Base-by-base conservation (phyloP, 2,888 invertebrate genomes). In the Epirrita christyi region DNA sequence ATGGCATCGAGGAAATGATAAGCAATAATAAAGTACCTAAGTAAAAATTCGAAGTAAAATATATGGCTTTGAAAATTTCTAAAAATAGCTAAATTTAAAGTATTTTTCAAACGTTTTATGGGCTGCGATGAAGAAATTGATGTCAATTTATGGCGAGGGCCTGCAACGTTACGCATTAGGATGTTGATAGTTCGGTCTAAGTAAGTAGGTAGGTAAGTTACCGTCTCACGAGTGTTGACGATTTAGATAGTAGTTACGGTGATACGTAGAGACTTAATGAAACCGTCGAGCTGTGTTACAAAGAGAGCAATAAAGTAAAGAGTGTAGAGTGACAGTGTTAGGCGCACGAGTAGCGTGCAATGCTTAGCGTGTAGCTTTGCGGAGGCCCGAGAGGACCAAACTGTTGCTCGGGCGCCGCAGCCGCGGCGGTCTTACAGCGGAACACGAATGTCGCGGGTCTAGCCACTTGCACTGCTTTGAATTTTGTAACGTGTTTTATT, bases 201-300 rank as follows among this genome's bases (percentile, higher is more conserved):
- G 21, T 21, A 21, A 21, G 21, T 21, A 21, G 21, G 4, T n/a
- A 75, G 69, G 66, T 85, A 82, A 81, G 76, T 71, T 79, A 83
- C 76, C 64, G 83, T 78, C 80, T 78, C 82, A 78, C 74, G 75
- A 65, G 71, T 71, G 73, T 76, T 72, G 77, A 72, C 71, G 74
- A 77, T 71, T 61, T 78, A 68, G 51, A 52, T 80, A 71, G 83
- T 88, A 88, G 89, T 80, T 84, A 83, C 82, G 82, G 89, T 89
- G 89, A 89, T 89, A 88, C 85, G 85, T 87, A 88, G 88, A 88
- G 88, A 90, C 88, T 90, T 86, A 88, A 83, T 83, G 88, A 86
- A 88, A 89, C 86, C 86, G 86, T 88, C 87, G 88, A 88, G 89
- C 89, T 89, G 89, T 90, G 89, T 87, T 86, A 86, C 83, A 85